Percentiles rank a stretch among this genome's conserved stretches.
Conservation (phyloP, 2,113 vertebrate species). For the human region GRCh38 chr7:133166001-133166500, state of each 20-base stretch:
- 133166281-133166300: background rate
- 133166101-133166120: background rate
- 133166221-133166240: background rate
- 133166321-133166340: background rate
- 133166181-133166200: background rate
- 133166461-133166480: too few species aligned
- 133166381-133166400: background rate
- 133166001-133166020: background rate
- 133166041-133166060: background rate
- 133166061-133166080: background rate
- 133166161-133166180: background rate
- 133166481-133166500: too few species aligned
- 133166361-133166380: background rate
- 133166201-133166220: background rate
- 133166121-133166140: background rate
- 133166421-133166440: too few species aligned
- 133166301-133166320: background rate
- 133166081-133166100: background rate
- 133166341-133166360: background rate
- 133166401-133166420: background rate
- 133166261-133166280: background rate
- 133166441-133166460: too few species aligned
- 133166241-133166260: background rate
- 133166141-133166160: too few species aligned
- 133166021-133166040: background rate